These are phyloP conservation scores for Mionectes macconnelli DNA, from an alignment of 2,113 vertebrate species.

Conservation along the genomic window DNA sequence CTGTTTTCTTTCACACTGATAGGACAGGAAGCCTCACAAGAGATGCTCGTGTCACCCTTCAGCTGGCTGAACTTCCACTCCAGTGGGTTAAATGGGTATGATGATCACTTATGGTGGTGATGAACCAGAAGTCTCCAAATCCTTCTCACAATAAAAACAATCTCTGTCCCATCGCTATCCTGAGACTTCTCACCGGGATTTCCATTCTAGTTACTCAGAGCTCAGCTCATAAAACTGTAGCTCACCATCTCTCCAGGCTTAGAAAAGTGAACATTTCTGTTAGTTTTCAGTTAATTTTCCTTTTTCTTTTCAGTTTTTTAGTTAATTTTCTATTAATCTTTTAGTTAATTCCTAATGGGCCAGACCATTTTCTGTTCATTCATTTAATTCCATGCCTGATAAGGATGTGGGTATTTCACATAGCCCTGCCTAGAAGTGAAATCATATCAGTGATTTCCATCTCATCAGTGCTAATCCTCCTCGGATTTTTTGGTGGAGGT, in stretches of 20 bases:
- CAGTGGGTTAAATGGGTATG: accelerated
- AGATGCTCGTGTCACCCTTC: neutral
- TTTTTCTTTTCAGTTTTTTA: neutral
- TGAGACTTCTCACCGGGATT: neutral
- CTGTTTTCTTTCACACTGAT: neutral
- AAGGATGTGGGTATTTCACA: neutral
- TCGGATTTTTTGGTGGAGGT: neutral
- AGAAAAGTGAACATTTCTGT: neutral
- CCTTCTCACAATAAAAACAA: neutral
- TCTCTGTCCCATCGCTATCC: neutral
- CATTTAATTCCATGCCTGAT: neutral
- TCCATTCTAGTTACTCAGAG: neutral
- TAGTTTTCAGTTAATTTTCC: neutral
- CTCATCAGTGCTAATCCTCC: neutral
- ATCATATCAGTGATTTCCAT: neutral
- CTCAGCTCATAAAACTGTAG: neutral
- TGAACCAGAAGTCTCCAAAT: neutral
- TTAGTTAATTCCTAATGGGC: neutral
- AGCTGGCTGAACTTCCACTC: neutral
- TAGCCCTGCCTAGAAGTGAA: neutral
- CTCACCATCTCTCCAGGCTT: neutral
- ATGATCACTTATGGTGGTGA: accelerated
- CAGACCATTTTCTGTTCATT: neutral
- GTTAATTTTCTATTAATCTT: neutral
- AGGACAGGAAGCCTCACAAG: neutral